These are phyloP conservation scores for Zeuzera pyrina DNA, from an alignment of 2,888 invertebrate species.

Conservation along the genomic window DNA sequence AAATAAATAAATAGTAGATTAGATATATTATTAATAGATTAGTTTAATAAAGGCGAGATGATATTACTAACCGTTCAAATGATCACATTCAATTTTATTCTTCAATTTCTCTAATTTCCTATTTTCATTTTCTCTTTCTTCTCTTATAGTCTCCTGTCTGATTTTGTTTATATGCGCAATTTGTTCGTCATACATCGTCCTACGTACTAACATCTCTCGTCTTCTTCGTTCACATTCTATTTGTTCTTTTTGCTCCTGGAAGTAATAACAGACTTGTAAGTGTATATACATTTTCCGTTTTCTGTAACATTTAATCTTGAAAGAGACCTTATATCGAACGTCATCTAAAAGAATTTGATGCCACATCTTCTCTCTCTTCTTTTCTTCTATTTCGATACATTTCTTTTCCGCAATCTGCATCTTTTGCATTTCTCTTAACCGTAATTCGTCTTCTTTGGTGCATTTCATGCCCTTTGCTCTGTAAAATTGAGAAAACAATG, in stretches of 20 bases:
- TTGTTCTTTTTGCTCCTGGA: constrained; percentile 46
- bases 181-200: constrained; percentile 51
- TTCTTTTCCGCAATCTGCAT: constrained; percentile 49
- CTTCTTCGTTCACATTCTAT: constrained; percentile 29
- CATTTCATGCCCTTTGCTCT: constrained; percentile 52
- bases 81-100: constrained; percentile 54
- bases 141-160: constrained; percentile 34
- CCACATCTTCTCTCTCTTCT: constrained; percentile 46
- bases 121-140: constrained; percentile 50
- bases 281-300: no score
- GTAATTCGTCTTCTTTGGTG: constrained; percentile 40
- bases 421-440: constrained; percentile 39
- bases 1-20: no score
- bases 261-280: no score
- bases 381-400: constrained; percentile 32
- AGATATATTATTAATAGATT: no score
- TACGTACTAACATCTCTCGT: constrained; percentile 43
- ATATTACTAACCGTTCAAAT: constrained; percentile 39
- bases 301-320: no score
- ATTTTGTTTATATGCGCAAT: constrained; percentile 47
- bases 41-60: no score
- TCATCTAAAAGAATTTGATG: constrained; percentile 46
- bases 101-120: constrained; percentile 42
- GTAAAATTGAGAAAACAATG: constrained; percentile 3
- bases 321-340: constrained; percentile 40